A percentile compares a stretch with the other conserved stretches of the same genome.
Conservation (phyloP, 1,140 invertebrate genomes). For the Drosophila pseudoobscura region DNA sequence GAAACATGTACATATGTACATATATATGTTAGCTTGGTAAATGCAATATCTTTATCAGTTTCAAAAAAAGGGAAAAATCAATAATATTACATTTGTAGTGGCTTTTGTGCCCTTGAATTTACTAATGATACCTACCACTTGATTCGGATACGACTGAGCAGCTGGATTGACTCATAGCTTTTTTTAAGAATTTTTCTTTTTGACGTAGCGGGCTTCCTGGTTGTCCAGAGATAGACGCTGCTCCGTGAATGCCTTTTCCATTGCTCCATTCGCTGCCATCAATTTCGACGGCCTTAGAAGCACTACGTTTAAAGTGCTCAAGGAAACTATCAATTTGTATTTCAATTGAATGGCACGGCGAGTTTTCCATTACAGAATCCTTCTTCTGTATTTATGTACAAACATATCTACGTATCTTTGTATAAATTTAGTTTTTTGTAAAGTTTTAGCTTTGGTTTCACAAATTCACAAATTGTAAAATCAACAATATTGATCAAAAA, state of each 20-base stretch:
- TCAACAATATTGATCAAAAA: too few relatives aligned
- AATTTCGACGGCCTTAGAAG: conserved; percentile 86
- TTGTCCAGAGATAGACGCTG: neutral
- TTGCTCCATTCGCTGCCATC: conserved; percentile 45
- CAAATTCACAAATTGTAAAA: too few relatives aligned
- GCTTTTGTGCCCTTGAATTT: too few relatives aligned
- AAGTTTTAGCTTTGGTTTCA: too few relatives aligned
- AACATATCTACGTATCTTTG: too few relatives aligned
- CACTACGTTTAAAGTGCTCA: conserved; percentile 90
- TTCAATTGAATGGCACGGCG: conserved; percentile 88
- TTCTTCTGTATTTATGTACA: conserved; percentile 4
- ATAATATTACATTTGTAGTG: too few relatives aligned
- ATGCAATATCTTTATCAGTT: neutral
- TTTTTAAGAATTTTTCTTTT: neutral
- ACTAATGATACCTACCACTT: too few relatives aligned
- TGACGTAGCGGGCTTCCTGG: conserved; percentile 43
- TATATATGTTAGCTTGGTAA: neutral
- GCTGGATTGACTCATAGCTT: too few relatives aligned
- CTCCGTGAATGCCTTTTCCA: too few relatives aligned
- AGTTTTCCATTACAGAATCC: conserved; percentile 85
- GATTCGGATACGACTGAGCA: too few relatives aligned
- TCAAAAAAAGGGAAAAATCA: too few relatives aligned
- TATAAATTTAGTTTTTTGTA: too few relatives aligned
- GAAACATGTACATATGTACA: neutral
- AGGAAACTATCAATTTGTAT: conserved; percentile 92